phyloP scores from a whole-genome alignment of 2,888 invertebrate genomes.

The Synergus japonicus region DNA sequence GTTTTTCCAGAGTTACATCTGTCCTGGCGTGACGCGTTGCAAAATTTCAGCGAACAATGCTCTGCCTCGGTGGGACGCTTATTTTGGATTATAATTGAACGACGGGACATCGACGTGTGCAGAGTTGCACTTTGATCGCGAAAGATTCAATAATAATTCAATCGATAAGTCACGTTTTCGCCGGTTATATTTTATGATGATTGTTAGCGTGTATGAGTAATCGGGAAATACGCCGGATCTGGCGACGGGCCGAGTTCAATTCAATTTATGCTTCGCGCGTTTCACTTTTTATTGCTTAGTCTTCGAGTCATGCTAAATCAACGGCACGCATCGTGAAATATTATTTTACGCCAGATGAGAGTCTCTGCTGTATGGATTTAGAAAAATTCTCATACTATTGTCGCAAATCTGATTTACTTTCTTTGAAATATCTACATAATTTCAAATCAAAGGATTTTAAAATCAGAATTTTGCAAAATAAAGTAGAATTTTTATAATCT shows the following conservation, averaged over 20 bases:
- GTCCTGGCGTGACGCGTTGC: constrained; percentile 49
- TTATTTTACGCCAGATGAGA: neutral
- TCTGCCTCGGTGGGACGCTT: constrained; percentile 59
- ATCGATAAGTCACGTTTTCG: constrained; percentile 46
- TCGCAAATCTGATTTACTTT: too few relatives aligned
- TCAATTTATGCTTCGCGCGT: constrained; percentile 44
- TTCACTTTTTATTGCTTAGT: constrained; percentile 30
- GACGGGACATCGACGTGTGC: constrained; percentile 57
- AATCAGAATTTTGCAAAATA: too few relatives aligned
- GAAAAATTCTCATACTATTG: neutral
- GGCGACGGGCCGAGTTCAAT: constrained; percentile 30
- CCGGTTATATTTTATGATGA: constrained; percentile 17
- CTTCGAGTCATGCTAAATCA: neutral
- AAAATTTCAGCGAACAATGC: constrained; percentile 58
- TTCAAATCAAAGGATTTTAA: too few relatives aligned
- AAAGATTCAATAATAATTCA: constrained; percentile 58
- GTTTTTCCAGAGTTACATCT: constrained; percentile 59
- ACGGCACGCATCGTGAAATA: neutral
- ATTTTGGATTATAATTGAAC: constrained; percentile 67
- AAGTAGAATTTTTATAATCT: too few relatives aligned
- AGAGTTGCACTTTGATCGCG: constrained; percentile 46
- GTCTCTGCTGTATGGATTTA: neutral
- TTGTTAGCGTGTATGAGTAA: constrained; percentile 43
- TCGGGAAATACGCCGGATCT: constrained; percentile 54
- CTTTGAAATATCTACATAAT: too few relatives aligned